Conservation (phyloP, 2,888 invertebrate species). For the Flabesymbios commensalis region DNA sequence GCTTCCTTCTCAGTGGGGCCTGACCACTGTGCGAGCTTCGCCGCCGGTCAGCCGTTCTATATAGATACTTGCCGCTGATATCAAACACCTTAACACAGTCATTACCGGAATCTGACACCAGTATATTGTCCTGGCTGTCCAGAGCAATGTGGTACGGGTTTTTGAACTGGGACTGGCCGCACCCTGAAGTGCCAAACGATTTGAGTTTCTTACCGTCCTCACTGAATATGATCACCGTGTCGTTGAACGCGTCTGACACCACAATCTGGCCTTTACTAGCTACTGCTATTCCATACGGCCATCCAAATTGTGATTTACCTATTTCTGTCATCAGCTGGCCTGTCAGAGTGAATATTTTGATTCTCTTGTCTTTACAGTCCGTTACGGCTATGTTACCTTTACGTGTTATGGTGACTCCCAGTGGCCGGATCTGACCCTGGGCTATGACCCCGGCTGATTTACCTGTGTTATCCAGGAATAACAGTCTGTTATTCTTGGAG, state of each 20-base stretch:
- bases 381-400: constrained; percentile 32
- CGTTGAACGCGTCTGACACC: constrained; percentile 92
- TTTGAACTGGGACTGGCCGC: constrained; percentile 89
- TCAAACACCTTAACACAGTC: constrained; percentile 81
- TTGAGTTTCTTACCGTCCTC: constrained; percentile 89
- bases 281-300: constrained; percentile 64
- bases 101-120: constrained; percentile 97
- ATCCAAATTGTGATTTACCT: constrained; percentile 36
- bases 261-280: constrained; percentile 96
- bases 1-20: no score
- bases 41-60: constrained; percentile 9
- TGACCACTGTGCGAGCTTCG: constrained; percentile 11
- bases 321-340: constrained; percentile 29
- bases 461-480: constrained; percentile 22
- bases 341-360: constrained; percentile 26
- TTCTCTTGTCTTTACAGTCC: constrained; percentile 31
- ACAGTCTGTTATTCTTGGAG: constrained; percentile 30
- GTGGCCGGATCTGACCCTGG: constrained; percentile 28
- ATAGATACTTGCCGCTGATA: constrained; percentile 17
- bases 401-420: constrained; percentile 28
- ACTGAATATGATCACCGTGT: constrained; percentile 88
- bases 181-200: constrained; percentile 89
- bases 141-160: constrained; percentile 98
- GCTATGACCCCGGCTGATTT: constrained; percentile 6
- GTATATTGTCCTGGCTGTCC: constrained; percentile 86